These are phyloP conservation scores for Eupsilia transversa DNA, from an alignment of 2,888 invertebrate genomes.

Conservation along the genomic window DNA sequence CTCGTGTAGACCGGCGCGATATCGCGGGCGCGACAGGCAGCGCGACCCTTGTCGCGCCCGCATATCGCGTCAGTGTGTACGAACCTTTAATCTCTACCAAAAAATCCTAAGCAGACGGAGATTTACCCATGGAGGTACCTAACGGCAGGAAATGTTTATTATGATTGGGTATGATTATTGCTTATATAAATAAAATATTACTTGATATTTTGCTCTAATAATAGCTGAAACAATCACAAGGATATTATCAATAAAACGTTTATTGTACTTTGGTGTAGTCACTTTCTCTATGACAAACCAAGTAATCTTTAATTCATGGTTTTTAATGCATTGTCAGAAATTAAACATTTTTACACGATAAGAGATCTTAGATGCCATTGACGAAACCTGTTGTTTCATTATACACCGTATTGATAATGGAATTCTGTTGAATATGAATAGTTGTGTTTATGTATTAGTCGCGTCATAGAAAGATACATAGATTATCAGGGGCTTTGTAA, in stretches of 20 bases:
- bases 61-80: no score
- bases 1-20: no score
- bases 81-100: not conserved
- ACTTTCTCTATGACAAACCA: conserved; percentile 22
- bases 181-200: not conserved
- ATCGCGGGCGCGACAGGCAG: no score
- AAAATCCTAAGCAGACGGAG: not conserved
- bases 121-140: not conserved
- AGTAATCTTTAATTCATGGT: not conserved
- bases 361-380: conserved; percentile 2
- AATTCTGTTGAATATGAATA: conserved; percentile 6
- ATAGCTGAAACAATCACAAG: conserved; percentile 11
- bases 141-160: not conserved
- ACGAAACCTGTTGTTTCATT: not conserved
- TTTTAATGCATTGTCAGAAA: conserved; percentile 3
- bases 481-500: conserved; percentile 26
- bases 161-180: not conserved
- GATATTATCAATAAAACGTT: not conserved
- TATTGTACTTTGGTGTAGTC: not conserved
- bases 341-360: conserved; percentile 9
- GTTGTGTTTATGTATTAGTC: not conserved
- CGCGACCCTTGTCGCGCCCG: no score
- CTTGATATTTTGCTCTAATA: not conserved
- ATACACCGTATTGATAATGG: not conserved
- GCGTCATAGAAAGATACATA: conserved; percentile 19